These are phyloP conservation scores for Scolopax rusticola DNA, from an alignment of 2,797 vertebrate species.

Conservation along the genomic window DNA sequence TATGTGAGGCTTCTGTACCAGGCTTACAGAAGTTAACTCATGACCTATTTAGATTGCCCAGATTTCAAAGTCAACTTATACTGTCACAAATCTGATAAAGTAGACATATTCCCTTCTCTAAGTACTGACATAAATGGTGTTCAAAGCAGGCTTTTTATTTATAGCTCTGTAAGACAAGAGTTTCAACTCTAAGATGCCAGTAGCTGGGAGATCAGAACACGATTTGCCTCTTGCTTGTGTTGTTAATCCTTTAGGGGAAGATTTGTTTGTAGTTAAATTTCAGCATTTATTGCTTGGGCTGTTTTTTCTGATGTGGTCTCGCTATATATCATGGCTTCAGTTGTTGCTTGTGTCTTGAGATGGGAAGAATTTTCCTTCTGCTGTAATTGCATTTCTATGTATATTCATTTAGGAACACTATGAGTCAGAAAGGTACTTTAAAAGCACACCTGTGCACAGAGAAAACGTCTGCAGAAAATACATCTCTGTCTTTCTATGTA, in stretches of 20 bases:
- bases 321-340: not conserved
- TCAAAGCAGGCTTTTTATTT: conserved; percentile 35
- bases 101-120: not conserved
- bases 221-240: not conserved
- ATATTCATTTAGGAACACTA: not conserved
- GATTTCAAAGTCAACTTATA: conserved; percentile 29
- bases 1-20: not conserved
- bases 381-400: not conserved
- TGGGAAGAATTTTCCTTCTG: not conserved
- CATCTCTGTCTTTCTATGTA: not conserved
- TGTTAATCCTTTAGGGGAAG: not conserved
- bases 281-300: not conserved
- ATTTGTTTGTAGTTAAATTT: not conserved
- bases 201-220: not conserved
- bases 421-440: conserved; percentile 16
- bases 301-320: not conserved
- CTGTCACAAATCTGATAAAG: conserved; percentile 31
- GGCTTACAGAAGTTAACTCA: conserved; percentile 25
- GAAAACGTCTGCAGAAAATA: not conserved
- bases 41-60: conserved; percentile 51
- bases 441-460: not conserved
- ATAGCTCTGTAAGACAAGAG: not conserved
- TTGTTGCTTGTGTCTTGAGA: not conserved
- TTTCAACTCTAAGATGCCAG: not conserved
- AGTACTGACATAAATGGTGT: not conserved